Evolutionary conservation across 2,113 vertebrate genomes (phyloP).

Genomic region (Hydropotes inermis): DNA sequence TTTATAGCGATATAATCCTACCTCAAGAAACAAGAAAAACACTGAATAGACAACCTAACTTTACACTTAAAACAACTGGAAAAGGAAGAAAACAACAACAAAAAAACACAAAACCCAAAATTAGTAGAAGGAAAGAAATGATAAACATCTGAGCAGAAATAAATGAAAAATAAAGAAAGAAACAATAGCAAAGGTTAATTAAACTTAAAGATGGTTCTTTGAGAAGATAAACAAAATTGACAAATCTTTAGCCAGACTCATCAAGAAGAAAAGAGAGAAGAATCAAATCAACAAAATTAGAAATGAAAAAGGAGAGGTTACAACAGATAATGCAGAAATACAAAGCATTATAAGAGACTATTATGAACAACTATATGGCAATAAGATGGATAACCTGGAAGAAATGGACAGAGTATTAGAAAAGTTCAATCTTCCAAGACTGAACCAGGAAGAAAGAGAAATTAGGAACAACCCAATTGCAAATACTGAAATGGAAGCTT

Average conservation of each 20-base stretch:
- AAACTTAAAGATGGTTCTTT: not conserved
- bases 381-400: not conserved
- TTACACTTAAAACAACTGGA: not conserved
- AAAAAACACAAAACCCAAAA: not conserved
- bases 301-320: not conserved
- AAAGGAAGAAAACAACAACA: accelerated
- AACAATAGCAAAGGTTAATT: not conserved
- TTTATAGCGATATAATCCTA: not conserved
- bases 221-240: not conserved
- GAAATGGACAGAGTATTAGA: not conserved
- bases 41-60: not conserved
- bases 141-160: not conserved
- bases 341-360: not conserved
- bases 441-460: not conserved
- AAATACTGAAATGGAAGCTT: not conserved
- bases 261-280: not conserved
- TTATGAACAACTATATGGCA: not conserved
- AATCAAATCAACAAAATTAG: not conserved
- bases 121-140: not conserved
- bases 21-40: not conserved
- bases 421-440: not conserved
- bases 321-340: not conserved
- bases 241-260: not conserved
- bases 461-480: not conserved
- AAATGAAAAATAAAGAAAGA: not conserved